Evolutionary conservation across 2,888 invertebrate species (phyloP).

Genomic region (Saturnia japonica): DNA sequence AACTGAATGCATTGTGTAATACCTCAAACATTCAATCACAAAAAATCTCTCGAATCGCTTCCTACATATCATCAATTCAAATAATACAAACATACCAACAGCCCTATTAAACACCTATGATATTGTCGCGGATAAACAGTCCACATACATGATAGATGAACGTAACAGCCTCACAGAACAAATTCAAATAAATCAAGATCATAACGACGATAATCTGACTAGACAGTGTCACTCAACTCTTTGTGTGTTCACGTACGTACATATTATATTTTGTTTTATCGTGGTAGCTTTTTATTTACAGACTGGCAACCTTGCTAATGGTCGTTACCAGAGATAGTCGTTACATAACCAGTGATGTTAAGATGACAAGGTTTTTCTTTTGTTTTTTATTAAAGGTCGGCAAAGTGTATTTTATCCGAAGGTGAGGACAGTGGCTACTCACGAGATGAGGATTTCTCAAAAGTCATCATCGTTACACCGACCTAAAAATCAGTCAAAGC

Average conservation of each 20-base stretch:
- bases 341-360: slow-evolving; percentile 29
- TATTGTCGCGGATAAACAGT: slow-evolving; percentile 46
- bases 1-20: slow-evolving; percentile 7
- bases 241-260: slow-evolving; percentile 39
- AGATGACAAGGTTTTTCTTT: no score
- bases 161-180: slow-evolving; percentile 53
- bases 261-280: slow-evolving; percentile 32
- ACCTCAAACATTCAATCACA: slow-evolving; percentile 17
- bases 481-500: neutral
- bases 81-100: slow-evolving; percentile 30
- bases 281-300: slow-evolving; percentile 40
- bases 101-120: slow-evolving; percentile 51
- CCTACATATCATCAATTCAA: slow-evolving; percentile 34
- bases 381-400: neutral
- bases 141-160: slow-evolving; percentile 60
- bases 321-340: slow-evolving; percentile 55
- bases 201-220: slow-evolving; percentile 55
- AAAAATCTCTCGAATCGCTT: slow-evolving; percentile 20
- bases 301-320: slow-evolving; percentile 57
- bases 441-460: no score
- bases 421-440: no score
- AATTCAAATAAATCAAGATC: slow-evolving; percentile 67
- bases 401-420: no score
- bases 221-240: slow-evolving; percentile 65
- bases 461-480: neutral